Conservation (phyloP, 1,140 invertebrate species). For the Thalassaphorura encarpata region DNA sequence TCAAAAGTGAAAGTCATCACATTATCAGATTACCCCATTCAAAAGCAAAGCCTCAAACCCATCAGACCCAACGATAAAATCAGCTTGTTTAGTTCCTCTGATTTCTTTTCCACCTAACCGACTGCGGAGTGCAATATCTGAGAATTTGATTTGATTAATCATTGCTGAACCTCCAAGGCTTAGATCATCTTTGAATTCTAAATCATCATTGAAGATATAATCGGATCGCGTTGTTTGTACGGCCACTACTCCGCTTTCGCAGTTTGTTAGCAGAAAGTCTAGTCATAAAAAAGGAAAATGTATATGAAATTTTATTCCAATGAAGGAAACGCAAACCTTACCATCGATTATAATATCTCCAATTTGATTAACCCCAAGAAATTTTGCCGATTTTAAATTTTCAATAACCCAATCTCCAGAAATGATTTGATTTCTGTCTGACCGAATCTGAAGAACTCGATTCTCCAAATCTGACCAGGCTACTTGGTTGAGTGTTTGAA, state of each 20-base stretch:
- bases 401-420: slow-evolving; percentile 7
- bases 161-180: background rate
- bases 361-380: no score
- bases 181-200: no score
- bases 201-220: no score
- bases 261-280: slow-evolving; percentile 1
- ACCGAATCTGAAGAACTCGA: background rate
- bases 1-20: background rate
- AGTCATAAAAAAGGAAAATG: background rate
- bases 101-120: background rate
- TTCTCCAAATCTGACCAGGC: background rate
- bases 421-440: background rate
- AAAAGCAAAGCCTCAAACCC: background rate
- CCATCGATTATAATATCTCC: background rate
- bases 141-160: slow-evolving; percentile 10
- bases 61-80: background rate
- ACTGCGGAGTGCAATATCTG: slow-evolving; percentile 10
- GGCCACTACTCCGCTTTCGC: no score
- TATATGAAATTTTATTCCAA: no score
- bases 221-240: no score
- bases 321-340: no score
- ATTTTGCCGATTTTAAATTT: background rate
- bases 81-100: slow-evolving; percentile 6
- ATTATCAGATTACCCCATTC: slow-evolving; percentile 6
- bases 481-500: background rate